A percentile compares a stretch with the other conserved stretches of the same genome.
Conservation (phyloP, 2,113 vertebrate genomes). For the Camelus bactrianus region DNA sequence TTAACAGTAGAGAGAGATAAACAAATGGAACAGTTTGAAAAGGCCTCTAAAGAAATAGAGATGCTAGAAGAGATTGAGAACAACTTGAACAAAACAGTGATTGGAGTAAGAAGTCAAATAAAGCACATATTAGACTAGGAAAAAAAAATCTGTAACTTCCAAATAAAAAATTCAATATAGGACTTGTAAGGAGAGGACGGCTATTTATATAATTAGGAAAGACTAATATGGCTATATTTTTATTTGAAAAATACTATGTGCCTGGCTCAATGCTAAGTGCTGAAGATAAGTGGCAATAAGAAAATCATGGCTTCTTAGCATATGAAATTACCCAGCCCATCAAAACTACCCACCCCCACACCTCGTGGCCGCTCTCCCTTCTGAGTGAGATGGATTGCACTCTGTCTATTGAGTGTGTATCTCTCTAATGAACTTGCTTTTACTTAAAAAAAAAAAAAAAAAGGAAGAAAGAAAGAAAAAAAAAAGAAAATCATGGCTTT, state of each 20-base stretch:
- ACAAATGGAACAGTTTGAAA: neutral
- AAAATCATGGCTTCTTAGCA: neutral
- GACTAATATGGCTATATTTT: neutral
- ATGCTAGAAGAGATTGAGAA: neutral
- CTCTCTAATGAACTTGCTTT: too few relatives aligned
- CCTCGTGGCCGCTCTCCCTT: too few relatives aligned
- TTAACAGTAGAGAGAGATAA: neutral
- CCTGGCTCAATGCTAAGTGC: neutral
- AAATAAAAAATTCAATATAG: neutral
- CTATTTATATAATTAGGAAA: neutral
- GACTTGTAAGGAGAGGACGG: neutral
- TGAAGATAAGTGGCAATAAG: neutral
- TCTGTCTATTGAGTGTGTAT: too few relatives aligned
- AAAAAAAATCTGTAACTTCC: neutral
- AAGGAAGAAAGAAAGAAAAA: too few relatives aligned
- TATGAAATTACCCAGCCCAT: too few relatives aligned
- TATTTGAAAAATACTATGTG: neutral
- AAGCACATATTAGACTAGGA: neutral
- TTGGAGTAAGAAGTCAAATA: neutral
- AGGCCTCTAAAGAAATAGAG: neutral
- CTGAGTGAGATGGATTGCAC: too few relatives aligned
- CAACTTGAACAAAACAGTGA: neutral
- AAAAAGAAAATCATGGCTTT: neutral
- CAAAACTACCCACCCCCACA: too few relatives aligned
- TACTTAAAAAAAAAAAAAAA: too few relatives aligned